Conservation (phyloP, 2,888 invertebrate genomes). For the Margaritifera margaritifera region DNA sequence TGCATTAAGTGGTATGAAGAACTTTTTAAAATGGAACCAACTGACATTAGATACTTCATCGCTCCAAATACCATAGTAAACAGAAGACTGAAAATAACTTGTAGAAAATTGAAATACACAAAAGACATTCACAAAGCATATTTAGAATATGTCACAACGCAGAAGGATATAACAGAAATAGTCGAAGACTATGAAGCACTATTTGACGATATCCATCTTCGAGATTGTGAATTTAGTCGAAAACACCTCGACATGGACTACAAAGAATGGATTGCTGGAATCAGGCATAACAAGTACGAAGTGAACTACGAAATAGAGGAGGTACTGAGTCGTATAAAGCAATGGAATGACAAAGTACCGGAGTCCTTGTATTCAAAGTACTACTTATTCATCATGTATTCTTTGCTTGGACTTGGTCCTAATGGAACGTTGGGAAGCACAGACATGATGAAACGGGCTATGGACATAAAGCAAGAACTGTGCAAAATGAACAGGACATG, state of each 20-base stretch:
- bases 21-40: slow-evolving; percentile 19
- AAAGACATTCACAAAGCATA: slow-evolving; percentile 7
- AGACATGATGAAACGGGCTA: slow-evolving; percentile 23
- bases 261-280: slow-evolving; percentile 37
- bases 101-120: slow-evolving; percentile 25
- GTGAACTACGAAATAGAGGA: slow-evolving; percentile 18
- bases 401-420: slow-evolving; percentile 35
- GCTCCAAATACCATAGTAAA: slow-evolving; percentile 13
- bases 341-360: slow-evolving; percentile 23
- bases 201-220: slow-evolving; percentile 10
- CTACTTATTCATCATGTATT: slow-evolving; percentile 34
- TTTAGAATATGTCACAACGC: slow-evolving; percentile 15
- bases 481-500: slow-evolving; percentile 18
- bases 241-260: slow-evolving; percentile 28
- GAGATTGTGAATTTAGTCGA: slow-evolving; percentile 8
- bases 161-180: slow-evolving; percentile 22
- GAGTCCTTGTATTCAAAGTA: slow-evolving; percentile 26
- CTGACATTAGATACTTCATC: slow-evolving; percentile 6
- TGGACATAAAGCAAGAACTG: slow-evolving; percentile 22
- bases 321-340: slow-evolving; percentile 23
- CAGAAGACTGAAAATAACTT: slow-evolving; percentile 28
- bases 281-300: slow-evolving; percentile 17
- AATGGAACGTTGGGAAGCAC: slow-evolving; percentile 17
- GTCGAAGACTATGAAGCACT: slow-evolving; percentile 27
- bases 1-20: slow-evolving; percentile 21